A percentile compares a stretch with the other conserved stretches of the same genome.
Evolutionary conservation across 2,113 vertebrate species (phyloP).

Genomic region (Accipiter cooperii): DNA sequence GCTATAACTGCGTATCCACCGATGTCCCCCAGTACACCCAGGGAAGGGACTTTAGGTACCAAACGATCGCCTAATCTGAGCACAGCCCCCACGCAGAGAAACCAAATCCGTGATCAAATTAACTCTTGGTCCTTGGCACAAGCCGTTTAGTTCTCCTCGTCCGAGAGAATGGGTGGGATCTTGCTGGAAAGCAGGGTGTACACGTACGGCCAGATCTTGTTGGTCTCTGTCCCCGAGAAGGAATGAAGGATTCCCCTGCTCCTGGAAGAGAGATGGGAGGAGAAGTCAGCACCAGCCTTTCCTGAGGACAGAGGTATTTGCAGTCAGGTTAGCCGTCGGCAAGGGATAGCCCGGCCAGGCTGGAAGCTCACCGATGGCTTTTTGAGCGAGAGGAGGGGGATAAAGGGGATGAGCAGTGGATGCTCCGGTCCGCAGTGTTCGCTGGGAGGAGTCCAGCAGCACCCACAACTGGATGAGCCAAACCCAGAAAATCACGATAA

Average conservation of each 20-base stretch:
- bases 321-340: not conserved
- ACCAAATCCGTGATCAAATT: not conserved
- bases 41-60: not conserved
- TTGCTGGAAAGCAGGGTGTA: constrained; percentile 84
- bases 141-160: constrained; percentile 61
- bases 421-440: not conserved
- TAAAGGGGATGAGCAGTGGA: fast-evolving
- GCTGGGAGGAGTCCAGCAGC: not conserved
- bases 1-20: not conserved
- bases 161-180: constrained; percentile 72
- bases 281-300: not conserved
- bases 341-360: not conserved
- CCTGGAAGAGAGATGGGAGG: constrained; percentile 66
- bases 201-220: constrained; percentile 96
- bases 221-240: constrained; percentile 94
- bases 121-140: not conserved
- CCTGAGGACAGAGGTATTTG: not conserved
- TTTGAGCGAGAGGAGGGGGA: not conserved
- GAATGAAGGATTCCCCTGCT: constrained; percentile 88
- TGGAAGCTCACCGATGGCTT: not conserved
- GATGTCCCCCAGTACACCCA: not conserved
- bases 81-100: constrained; percentile 3
- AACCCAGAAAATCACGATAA: not conserved
- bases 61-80: not conserved
- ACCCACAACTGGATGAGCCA: not conserved